Evolutionary conservation across 2,797 vertebrate genomes (phyloP).

Genomic region (Poeciliopsis presidionis): DNA sequence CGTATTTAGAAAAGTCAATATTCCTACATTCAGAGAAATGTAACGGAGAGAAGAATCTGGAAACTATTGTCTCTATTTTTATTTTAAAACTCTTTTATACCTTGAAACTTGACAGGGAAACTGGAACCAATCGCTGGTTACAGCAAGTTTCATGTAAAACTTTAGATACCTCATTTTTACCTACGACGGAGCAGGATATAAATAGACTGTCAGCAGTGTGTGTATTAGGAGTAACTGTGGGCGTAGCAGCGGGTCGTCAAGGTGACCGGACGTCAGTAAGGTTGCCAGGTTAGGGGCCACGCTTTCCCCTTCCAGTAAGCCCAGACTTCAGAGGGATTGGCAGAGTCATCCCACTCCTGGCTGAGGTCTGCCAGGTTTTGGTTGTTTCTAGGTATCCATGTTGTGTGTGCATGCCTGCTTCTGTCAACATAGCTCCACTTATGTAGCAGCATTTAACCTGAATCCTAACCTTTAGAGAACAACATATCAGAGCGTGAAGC

Average conservation of each 20-base stretch:
- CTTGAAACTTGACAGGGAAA: background rate
- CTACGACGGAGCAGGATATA: background rate
- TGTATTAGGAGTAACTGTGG: conserved; percentile 27
- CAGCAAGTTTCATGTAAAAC: background rate
- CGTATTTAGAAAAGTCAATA: background rate
- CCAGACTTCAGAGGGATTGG: conserved; percentile 56
- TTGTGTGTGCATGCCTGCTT: background rate
- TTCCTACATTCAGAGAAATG: background rate
- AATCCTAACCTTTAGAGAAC: background rate
- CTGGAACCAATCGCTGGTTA: background rate
- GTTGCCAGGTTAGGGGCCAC: conserved; percentile 62
- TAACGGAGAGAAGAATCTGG: background rate
- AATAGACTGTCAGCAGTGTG: conserved; percentile 8
- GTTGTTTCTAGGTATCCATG: background rate
- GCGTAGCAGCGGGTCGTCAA: conserved; percentile 63
- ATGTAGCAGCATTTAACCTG: background rate
- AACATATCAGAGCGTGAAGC: background rate
- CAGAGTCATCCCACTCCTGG: conserved; percentile 24
- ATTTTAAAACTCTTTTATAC: background rate
- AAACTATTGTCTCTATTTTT: background rate
- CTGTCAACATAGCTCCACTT: background rate
- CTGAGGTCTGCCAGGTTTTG: conserved; percentile 23
- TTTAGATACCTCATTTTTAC: background rate
- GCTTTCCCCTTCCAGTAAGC: conserved; percentile 26
- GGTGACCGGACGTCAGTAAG: conserved; percentile 60